Percentiles rank a stretch among this genome's conserved stretches.
Evolutionary conservation across 1,140 invertebrate species (phyloP).

Genomic region (Diprion similis): DNA sequence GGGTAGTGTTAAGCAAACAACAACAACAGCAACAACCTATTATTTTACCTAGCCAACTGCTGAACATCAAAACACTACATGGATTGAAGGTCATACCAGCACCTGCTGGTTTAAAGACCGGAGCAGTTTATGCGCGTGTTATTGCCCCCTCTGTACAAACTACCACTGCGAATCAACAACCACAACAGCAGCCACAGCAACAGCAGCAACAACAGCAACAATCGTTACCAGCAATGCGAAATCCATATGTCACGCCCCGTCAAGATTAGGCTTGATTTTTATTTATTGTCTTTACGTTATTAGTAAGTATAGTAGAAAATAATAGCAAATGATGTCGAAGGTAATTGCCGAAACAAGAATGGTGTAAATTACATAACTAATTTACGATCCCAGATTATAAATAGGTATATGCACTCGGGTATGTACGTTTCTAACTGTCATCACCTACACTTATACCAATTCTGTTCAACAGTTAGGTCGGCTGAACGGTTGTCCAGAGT

Average conservation of each 20-base stretch:
- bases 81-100: constrained; percentile 73
- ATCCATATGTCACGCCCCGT: constrained; percentile 46
- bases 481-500: too few relatives aligned
- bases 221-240: constrained; percentile 38
- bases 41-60: constrained; percentile 68
- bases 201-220: constrained; percentile 25
- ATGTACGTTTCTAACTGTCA: neutral
- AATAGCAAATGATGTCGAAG: neutral
- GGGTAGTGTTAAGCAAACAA: constrained; percentile 54
- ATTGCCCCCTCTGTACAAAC: constrained; percentile 55
- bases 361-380: neutral
- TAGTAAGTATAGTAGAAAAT: neutral
- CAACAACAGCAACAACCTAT: constrained; percentile 62
- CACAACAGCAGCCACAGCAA: constrained; percentile 16
- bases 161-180: constrained; percentile 42
- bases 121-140: constrained; percentile 56
- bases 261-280: constrained; percentile 16
- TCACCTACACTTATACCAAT: neutral
- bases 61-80: constrained; percentile 74
- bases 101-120: constrained; percentile 55
- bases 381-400: neutral
- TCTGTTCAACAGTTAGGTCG: too few relatives aligned
- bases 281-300: neutral
- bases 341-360: neutral
- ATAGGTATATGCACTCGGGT: neutral